Evolutionary conservation across 2,797 vertebrate species (phyloP).

Genomic region (Poeciliopsis presidionis): DNA sequence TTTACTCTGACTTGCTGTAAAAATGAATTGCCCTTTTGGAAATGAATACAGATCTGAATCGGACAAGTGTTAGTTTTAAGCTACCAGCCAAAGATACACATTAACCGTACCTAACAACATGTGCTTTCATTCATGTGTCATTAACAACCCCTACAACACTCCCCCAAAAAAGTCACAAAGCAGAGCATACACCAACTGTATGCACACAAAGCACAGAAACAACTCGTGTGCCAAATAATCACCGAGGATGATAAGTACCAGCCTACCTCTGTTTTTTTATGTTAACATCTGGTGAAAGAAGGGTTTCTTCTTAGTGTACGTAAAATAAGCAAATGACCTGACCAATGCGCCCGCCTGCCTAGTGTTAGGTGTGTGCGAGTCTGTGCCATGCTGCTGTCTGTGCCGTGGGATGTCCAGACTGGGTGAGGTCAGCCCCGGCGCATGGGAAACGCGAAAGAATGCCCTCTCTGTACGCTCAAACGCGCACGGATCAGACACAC

Average conservation of each 20-base stretch:
- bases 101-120: background rate
- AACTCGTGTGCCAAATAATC: background rate
- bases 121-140: background rate
- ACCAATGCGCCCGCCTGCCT: background rate
- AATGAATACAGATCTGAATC: too few species aligned
- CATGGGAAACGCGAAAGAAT: conserved; percentile 69
- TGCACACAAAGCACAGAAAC: background rate
- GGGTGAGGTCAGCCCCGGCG: conserved; percentile 62
- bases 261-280: background rate
- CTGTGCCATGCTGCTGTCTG: conserved; percentile 36
- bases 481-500: conserved; percentile 54
- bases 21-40: too few species aligned
- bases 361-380: background rate
- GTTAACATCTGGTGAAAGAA: conserved; percentile 5
- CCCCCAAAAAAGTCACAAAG: background rate
- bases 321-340: conserved; percentile 5
- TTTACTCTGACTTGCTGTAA: too few species aligned
- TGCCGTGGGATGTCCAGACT: conserved; percentile 61
- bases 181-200: background rate
- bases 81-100: background rate
- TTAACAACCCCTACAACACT: background rate
- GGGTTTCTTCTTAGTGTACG: background rate
- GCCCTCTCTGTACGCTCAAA: conserved; percentile 64
- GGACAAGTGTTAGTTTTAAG: background rate
- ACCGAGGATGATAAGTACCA: background rate